Evolutionary conservation across 2,797 vertebrate species (phyloP).

Genomic region (Leptatherina wallacei): DNA sequence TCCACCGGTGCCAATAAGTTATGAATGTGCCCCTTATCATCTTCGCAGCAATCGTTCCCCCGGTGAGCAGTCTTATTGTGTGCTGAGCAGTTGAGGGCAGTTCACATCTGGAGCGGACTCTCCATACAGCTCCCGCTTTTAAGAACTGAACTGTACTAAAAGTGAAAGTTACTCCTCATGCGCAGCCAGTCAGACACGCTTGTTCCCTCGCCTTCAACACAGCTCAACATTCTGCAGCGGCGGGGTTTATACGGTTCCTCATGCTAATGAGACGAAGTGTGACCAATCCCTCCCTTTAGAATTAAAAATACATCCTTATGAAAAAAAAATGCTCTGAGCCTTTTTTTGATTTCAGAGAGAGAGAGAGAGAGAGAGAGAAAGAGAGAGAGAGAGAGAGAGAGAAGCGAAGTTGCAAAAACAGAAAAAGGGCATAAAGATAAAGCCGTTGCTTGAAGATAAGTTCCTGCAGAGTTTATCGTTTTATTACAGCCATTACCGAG

Average conservation of each 20-base stretch:
- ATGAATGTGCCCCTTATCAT: constrained; percentile 58
- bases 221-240: constrained; percentile 80
- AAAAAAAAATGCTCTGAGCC: constrained; percentile 57
- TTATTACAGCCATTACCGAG: constrained; percentile 57
- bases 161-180: constrained; percentile 79
- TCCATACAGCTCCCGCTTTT: constrained; percentile 68
- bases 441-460: constrained; percentile 63
- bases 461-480: constrained; percentile 62
- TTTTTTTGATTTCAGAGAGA: constrained; percentile 30
- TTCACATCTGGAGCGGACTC: constrained; percentile 65
- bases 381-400: constrained; percentile 54
- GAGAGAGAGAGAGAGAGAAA: constrained; percentile 54
- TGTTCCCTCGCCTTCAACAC: constrained; percentile 78
- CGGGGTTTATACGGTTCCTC: constrained; percentile 87
- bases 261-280: constrained; percentile 90
- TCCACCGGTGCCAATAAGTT: constrained; percentile 73
- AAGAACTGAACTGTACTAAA: constrained; percentile 67
- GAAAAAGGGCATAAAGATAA: constrained; percentile 36
- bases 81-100: constrained; percentile 36
- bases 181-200: constrained; percentile 75
- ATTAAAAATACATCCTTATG: constrained; percentile 78
- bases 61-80: constrained; percentile 56
- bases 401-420: constrained; percentile 54
- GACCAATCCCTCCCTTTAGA: constrained; percentile 81
- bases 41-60: constrained; percentile 45